A percentile compares a stretch with the other conserved stretches of the same genome.
Conservation (phyloP, 2,888 invertebrate species). For the Cactoblastis cactorum region DNA sequence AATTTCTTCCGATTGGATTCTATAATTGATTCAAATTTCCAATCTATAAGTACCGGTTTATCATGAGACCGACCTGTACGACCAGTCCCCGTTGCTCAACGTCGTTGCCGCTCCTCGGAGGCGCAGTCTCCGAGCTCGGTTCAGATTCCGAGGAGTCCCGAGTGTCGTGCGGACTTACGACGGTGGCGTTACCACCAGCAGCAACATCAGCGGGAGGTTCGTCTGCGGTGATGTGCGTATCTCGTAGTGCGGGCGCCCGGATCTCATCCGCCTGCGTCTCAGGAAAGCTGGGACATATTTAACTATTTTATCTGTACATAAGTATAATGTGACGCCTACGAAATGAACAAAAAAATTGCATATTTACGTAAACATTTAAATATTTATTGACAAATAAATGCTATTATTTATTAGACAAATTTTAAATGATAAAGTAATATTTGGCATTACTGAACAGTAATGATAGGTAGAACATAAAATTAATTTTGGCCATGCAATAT, state of each 20-base stretch:
- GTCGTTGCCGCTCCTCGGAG: slow-evolving; percentile 65
- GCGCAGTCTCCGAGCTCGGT: slow-evolving; percentile 68
- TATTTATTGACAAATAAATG: no score
- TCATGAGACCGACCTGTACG: slow-evolving; percentile 73
- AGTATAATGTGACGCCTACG: no score
- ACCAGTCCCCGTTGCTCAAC: slow-evolving; percentile 86
- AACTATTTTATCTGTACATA: neutral
- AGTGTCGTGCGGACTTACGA: slow-evolving; percentile 24
- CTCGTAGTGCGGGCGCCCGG: slow-evolving; percentile 74
- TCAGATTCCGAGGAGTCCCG: slow-evolving; percentile 30
- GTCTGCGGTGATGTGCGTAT: slow-evolving; percentile 14
- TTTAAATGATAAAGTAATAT: no score
- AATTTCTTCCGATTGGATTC: no score
- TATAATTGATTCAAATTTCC: no score
- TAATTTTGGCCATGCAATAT: no score
- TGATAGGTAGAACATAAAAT: no score
- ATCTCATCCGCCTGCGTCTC: slow-evolving; percentile 41
- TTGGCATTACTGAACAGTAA: no score
- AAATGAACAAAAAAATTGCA: no score
- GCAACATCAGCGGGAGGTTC: slow-evolving; percentile 12
- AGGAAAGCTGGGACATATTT: neutral
- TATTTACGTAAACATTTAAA: no score
- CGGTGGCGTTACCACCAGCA: slow-evolving; percentile 2
- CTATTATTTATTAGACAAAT: no score
- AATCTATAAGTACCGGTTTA: no score